Conservation (phyloP, 2,113 vertebrate species). For the Echinops telfairi region DNA sequence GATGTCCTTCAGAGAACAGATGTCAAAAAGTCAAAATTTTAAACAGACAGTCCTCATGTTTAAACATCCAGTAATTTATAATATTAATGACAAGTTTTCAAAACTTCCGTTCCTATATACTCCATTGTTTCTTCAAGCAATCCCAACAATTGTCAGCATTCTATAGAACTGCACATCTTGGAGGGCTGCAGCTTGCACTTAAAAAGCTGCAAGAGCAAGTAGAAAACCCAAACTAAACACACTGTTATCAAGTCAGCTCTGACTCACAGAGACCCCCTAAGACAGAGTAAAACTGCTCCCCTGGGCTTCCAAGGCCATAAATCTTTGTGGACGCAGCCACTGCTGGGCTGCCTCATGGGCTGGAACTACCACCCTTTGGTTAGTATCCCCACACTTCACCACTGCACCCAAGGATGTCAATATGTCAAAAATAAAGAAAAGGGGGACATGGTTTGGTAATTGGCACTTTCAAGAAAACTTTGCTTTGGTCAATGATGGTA, state of each 20-base stretch:
- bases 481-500: background rate
- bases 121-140: background rate
- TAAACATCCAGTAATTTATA: background rate
- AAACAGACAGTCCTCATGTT: background rate
- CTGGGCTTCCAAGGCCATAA: too few species aligned
- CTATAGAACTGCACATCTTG: background rate
- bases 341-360: too few species aligned
- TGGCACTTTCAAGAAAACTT: constrained; percentile 15
- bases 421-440: background rate
- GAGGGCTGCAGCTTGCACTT: background rate
- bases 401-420: background rate
- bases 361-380: too few species aligned
- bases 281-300: too few species aligned
- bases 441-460: background rate
- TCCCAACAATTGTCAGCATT: background rate
- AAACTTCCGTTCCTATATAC: constrained; percentile 21
- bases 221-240: too few species aligned
- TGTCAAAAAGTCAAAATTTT: constrained; percentile 20
- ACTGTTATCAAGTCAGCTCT: too few species aligned
- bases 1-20: constrained; percentile 40
- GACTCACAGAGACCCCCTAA: too few species aligned
- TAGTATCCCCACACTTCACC: too few species aligned
- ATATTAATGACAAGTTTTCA: constrained; percentile 13
- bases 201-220: constrained; percentile 28
- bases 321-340: too few species aligned